Conservation (phyloP, 2,888 invertebrate genomes). For the Eretmocerus hayati region DNA sequence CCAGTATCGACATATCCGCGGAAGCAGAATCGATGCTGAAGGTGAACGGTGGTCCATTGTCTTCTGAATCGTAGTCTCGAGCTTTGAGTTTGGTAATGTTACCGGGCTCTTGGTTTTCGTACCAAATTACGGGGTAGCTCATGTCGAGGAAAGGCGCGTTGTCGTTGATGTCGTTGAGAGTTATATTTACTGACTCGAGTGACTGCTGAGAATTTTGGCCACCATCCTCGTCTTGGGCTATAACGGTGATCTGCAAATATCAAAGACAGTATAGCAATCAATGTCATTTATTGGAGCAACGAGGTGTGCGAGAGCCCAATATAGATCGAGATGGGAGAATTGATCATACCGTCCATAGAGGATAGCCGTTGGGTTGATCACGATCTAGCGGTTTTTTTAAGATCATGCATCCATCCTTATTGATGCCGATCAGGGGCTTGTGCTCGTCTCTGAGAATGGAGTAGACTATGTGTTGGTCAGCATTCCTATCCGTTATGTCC, state of each 20-base stretch:
- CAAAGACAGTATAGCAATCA: background rate
- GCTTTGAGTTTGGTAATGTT: slow-evolving; percentile 62
- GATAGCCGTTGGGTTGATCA: slow-evolving; percentile 80
- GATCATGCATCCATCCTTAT: slow-evolving; percentile 67
- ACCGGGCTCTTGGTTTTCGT: slow-evolving; percentile 68
- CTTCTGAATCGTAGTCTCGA: slow-evolving; percentile 71
- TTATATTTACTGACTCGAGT: slow-evolving; percentile 60
- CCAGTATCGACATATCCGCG: slow-evolving; percentile 61
- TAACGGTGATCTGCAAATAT: slow-evolving; percentile 44
- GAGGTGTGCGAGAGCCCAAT: no score
- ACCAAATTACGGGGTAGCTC: slow-evolving; percentile 76
- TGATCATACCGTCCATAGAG: slow-evolving; percentile 56
- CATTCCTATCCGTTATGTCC: slow-evolving; percentile 69
- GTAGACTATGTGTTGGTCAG: slow-evolving; percentile 72
- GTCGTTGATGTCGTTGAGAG: slow-evolving; percentile 79
- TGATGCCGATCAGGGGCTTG: slow-evolving; percentile 63
- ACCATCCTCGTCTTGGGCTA: slow-evolving; percentile 70
- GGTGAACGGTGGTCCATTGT: slow-evolving; percentile 81
- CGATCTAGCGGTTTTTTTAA: slow-evolving; percentile 75
- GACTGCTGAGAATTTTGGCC: slow-evolving; percentile 56
- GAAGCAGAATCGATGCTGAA: slow-evolving; percentile 59
- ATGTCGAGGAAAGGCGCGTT: slow-evolving; percentile 84
- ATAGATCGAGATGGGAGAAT: background rate
- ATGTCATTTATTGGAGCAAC: no score
- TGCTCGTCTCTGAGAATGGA: slow-evolving; percentile 67